These are phyloP conservation scores for Stomatorhinus ivindoensis DNA, from an alignment of 2,113 vertebrate species.

Conservation along the genomic window DNA sequence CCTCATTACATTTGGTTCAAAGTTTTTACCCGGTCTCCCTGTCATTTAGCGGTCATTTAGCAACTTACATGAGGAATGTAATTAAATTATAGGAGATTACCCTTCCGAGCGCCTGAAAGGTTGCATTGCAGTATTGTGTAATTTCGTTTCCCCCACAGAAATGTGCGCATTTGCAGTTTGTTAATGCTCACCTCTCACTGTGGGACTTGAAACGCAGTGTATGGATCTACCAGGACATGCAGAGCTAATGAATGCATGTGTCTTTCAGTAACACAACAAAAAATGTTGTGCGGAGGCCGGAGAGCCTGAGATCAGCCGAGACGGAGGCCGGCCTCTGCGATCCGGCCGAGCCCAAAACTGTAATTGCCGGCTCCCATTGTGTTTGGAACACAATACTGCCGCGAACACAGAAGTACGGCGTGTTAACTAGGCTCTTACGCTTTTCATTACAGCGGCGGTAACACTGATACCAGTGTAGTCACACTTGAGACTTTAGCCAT, in stretches of 20 bases:
- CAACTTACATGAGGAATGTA: not conserved
- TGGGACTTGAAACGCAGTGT: not conserved
- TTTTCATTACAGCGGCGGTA: not conserved
- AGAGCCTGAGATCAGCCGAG: not conserved
- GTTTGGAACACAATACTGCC: not conserved
- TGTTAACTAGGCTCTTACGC: not conserved
- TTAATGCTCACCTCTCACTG: not conserved
- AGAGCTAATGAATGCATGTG: not conserved
- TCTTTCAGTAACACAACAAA: not conserved
- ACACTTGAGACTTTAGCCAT: not conserved
- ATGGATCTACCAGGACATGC: not conserved
- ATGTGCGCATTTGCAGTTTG: not conserved
- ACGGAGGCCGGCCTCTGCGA: not conserved
- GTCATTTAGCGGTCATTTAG: not conserved
- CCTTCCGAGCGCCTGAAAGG: not conserved
- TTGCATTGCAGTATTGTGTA: not conserved
- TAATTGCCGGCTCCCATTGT: not conserved
- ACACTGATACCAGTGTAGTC: not conserved
- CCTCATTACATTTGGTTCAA: conserved; percentile 11
- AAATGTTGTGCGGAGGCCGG: not conserved
- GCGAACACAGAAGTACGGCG: not conserved
- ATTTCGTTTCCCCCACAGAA: not conserved
- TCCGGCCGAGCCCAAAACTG: not conserved
- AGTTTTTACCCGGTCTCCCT: not conserved
- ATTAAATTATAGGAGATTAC: not conserved